These are phyloP conservation scores for Noctua janthe DNA, from an alignment of 2,888 invertebrate genomes.

Conservation along the genomic window DNA sequence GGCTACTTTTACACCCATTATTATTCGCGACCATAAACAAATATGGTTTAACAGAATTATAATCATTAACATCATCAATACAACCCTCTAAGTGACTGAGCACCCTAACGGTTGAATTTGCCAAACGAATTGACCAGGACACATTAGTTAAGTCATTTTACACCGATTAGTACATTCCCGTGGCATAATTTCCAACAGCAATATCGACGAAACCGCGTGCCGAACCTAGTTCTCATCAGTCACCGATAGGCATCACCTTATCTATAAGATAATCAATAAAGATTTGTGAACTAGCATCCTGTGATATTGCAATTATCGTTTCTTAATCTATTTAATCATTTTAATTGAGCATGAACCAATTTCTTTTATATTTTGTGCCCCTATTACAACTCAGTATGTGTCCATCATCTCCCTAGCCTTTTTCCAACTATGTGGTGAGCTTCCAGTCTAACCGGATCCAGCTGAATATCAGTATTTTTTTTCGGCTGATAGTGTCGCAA, in stretches of 20 bases:
- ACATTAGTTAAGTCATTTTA: neutral
- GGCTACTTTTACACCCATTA: neutral
- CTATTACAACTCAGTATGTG: neutral
- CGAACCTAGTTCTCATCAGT: neutral
- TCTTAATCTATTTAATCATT: neutral
- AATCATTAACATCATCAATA: no score
- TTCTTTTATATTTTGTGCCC: neutral
- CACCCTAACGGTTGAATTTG: neutral
- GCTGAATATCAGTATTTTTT: neutral
- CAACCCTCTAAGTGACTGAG: neutral
- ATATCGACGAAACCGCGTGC: neutral
- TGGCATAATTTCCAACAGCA: neutral
- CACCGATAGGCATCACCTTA: conserved; percentile 14
- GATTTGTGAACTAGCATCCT: conserved; percentile 2
- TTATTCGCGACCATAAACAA: no score
- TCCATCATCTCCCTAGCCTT: neutral
- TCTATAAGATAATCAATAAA: neutral
- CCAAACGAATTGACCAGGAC: neutral
- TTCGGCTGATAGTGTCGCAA: no score
- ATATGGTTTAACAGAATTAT: no score
- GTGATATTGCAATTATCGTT: conserved; percentile 11
- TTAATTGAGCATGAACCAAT: neutral
- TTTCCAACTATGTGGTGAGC: neutral
- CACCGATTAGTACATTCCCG: neutral
- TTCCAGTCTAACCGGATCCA: neutral